Evolutionary conservation across 2,888 invertebrate species (phyloP), one percentile per base, ranked within the genome.

Genomic region (Pristionchus maxplancki): DNA sequence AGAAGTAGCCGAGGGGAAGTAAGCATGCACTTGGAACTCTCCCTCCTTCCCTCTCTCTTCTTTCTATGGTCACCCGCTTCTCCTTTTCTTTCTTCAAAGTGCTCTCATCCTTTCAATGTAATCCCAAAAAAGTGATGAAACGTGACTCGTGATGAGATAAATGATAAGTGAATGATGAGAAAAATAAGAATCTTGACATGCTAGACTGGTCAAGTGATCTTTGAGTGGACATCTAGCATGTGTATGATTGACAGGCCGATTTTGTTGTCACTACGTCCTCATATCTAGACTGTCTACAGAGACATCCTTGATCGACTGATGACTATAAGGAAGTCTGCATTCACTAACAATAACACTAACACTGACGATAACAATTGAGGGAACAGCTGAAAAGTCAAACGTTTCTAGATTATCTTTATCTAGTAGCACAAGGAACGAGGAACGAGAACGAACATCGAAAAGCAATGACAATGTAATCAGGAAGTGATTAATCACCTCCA

Each of bases 51-150:
- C 44, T 58, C 82, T 86, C 81, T 74, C 81, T 28, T 88, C 71
- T 67, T 86, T 74, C 87, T 82, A 58, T 64, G 34, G 71, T 85
- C 89, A 78, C 82, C 89, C 87, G 82, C 88, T 89, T 89, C 85
- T 88, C 86, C 9, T 40, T 40, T 24, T 40, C 71, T 0, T 20
- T 74, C 67, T 9, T 4, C 34, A 34, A 31, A 34, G 67, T 34
- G 44, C 44, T 44, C 44, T 44, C 44, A 44, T 44, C 44, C 8
- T 44, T 44, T 44, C 44, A 11, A 44, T 44, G 44, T 44, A 44
- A 44, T 6, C 44, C n/a, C 44, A 67, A 34, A 67, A 67, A 67
- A 5, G 58, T 58, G 58, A 58, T 24, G 58, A 44, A 44, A 44
- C 58, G 9, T 9, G n/a, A 24, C 58, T 58, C 58, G 24, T 58